Evolutionary conservation across 2,888 invertebrate species (phyloP).

Genomic region (Corbicula japonica): DNA sequence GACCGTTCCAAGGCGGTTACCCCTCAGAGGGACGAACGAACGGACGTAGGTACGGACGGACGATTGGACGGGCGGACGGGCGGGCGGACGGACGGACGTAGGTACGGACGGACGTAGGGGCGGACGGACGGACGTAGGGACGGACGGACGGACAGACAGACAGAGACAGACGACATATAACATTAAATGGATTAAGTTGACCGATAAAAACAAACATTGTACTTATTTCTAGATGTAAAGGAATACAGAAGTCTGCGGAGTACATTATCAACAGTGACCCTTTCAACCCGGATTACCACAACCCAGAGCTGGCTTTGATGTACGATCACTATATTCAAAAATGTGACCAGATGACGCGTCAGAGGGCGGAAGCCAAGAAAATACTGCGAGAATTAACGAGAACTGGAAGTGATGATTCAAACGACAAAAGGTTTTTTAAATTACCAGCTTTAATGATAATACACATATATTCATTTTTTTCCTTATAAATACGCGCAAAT

Average conservation of each 20-base stretch:
- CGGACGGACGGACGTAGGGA: background rate
- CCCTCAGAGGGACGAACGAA: background rate
- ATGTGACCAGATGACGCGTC: conserved; percentile 29
- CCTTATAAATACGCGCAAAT: background rate
- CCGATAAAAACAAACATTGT: background rate
- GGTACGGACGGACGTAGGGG: background rate
- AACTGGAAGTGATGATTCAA: background rate
- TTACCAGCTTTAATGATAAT: background rate
- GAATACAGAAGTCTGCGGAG: conserved; percentile 9
- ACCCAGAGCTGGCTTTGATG: conserved; percentile 47
- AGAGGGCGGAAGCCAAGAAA: too few species aligned
- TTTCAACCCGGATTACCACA: conserved; percentile 25
- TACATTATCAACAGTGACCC: conserved; percentile 35
- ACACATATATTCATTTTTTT: background rate
- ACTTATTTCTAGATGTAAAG: background rate
- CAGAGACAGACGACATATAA: background rate
- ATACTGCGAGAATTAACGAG: background rate
- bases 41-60: background rate
- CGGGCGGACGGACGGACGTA: background rate
- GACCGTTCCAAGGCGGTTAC: background rate
- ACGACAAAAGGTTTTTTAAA: background rate
- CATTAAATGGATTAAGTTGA: background rate
- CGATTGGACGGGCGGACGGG: background rate
- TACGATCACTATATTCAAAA: conserved; percentile 54
- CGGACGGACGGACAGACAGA: background rate